A percentile compares a stretch with the other conserved stretches of the same genome.
Conservation (phyloP, 2,888 invertebrate genomes). For the Phengaris arion region DNA sequence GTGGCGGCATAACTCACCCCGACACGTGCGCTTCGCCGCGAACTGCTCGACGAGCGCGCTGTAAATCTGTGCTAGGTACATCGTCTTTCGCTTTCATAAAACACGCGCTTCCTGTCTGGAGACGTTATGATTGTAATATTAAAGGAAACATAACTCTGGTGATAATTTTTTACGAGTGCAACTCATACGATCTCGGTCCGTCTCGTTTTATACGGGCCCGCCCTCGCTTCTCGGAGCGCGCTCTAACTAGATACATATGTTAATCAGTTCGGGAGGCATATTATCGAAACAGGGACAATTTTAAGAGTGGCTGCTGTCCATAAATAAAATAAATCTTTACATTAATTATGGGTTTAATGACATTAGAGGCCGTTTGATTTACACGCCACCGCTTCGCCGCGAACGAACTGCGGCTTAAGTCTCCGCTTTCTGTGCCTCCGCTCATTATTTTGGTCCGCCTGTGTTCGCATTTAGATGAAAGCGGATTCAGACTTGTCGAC, state of each 20-base stretch:
- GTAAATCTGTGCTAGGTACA: conserved; percentile 56
- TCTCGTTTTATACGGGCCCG: conserved; percentile 40
- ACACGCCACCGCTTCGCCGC: conserved; percentile 76
- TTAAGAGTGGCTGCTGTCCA: conserved; percentile 66
- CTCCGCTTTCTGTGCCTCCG: conserved; percentile 61
- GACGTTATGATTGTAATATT: conserved; percentile 60
- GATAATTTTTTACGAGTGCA: conserved; percentile 50
- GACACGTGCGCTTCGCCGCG: conserved; percentile 48
- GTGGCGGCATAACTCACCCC: conserved; percentile 55
- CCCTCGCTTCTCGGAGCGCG: conserved; percentile 53
- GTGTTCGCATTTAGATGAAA: conserved; percentile 66
- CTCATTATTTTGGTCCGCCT: conserved; percentile 74
- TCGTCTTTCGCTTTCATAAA: conserved; percentile 56
- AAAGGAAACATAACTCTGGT: conserved; percentile 65
- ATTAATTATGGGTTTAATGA: conserved; percentile 79
- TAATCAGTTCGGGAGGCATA: conserved; percentile 62
- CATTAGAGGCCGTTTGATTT: conserved; percentile 79
- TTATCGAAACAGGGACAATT: conserved; percentile 74
- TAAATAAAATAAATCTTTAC: conserved; percentile 52
- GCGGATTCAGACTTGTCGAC: conserved; percentile 68
- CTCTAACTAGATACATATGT: conserved; percentile 71
- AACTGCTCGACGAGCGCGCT: conserved; percentile 52
- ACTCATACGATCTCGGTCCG: conserved; percentile 40
- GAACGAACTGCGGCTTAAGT: conserved; percentile 77
- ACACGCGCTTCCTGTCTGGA: conserved; percentile 61